Base-by-base conservation (phyloP, 2,888 invertebrate species). In the Leptinotarsa peninsularis region DNA sequence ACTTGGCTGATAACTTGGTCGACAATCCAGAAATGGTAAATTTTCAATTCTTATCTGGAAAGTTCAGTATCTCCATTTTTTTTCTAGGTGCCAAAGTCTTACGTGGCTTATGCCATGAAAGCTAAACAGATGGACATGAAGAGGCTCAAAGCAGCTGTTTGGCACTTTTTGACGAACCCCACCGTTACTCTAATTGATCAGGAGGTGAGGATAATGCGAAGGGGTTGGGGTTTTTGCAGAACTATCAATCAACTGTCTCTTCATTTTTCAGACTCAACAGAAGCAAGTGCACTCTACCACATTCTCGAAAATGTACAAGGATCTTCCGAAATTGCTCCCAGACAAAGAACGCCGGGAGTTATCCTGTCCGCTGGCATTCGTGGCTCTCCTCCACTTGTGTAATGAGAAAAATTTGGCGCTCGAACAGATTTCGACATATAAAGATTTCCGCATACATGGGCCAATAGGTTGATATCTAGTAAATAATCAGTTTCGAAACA, bases 41-140 rank as follows among this genome's bases (percentile, higher is more conserved):
- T 74, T 43, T 50, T 17, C 23, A 66, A 52, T 33, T 7, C 17
- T 66, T 33, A 21, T 4, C 43, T 4, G 15, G 49, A 23, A 7
- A 69, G 13, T 72, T 21, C 7, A 75, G 79, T 78, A 18, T 15
- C 14, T 70, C 49, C 15, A 14, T 54, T 56, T 74, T 72, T 73
- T 49, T 81, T 84, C 66, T 85, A 94, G 93, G 91, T 94, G 5
- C 91, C 91, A 4, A 93, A 94, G 88, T 91, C 93, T 67, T 91
- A 93, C 83, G 93, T 97, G 77, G 92, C 93, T 0, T 96, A 95
- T 87, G 95, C 96, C 5, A 92, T 93, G 88, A 91, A 93, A 73
- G 95, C 97, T 5, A 97, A 97, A 85, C 94, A 94, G 75, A 92
- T 97, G 60, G 95, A 97, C 84, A 96, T 97, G 92, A 94, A 93